Evolutionary conservation across 2,888 invertebrate species (phyloP).

Genomic region (Cheilosia vulpina): DNA sequence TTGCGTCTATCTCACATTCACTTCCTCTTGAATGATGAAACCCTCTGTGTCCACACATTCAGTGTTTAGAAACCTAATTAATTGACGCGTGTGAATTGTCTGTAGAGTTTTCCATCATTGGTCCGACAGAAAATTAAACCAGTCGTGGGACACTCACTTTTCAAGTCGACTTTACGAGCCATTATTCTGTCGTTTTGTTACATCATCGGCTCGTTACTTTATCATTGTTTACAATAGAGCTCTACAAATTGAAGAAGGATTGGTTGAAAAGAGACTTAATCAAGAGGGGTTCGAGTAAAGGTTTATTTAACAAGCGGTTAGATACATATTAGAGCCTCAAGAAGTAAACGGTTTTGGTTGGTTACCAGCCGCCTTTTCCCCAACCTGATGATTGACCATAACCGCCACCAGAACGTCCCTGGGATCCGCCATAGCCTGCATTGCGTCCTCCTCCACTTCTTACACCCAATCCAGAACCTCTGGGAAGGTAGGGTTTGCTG

Average conservation of each 20-base stretch:
- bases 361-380: conserved; percentile 22
- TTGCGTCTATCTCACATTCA: conserved; percentile 6
- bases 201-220: not conserved
- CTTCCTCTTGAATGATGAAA: conserved; percentile 38
- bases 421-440: conserved; percentile 11
- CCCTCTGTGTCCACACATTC: conserved; percentile 3
- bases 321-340: conserved; percentile 19
- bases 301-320: conserved; percentile 30
- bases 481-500: not conserved
- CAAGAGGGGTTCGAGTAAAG: conserved; percentile 6
- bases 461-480: conserved; percentile 32
- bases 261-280: not conserved
- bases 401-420: conserved; percentile 1
- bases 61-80: conserved; percentile 2
- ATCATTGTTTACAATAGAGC: not conserved
- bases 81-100: conserved; percentile 45
- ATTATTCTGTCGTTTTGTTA: conserved; percentile 15
- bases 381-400: conserved; percentile 19
- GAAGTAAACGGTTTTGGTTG: not conserved
- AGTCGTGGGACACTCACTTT: conserved; percentile 16
- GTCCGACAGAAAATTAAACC: not conserved
- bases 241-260: not conserved
- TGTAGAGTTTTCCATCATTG: conserved; percentile 1
- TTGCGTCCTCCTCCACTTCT: conserved; percentile 6
- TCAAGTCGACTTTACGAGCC: not conserved